Evolutionary conservation across 2,797 vertebrate genomes (phyloP), one percentile per base, ranked within the genome.

Genomic region (Sternarchorhynchus goeldii): DNA sequence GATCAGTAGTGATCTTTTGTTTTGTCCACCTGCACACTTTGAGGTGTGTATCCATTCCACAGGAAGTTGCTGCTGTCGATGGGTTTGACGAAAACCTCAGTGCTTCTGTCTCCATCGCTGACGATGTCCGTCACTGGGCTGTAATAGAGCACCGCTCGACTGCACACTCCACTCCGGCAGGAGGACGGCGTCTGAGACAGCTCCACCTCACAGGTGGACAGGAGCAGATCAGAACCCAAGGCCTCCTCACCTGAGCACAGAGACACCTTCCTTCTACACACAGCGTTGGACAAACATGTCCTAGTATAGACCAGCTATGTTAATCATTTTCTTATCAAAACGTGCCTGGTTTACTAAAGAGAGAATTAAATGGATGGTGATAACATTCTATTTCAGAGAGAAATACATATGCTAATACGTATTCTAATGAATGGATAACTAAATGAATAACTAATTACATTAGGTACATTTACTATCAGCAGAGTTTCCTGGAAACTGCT

Each of bases 141-240:
- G 87, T 94, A 96, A 87, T 90, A 85, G 82, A 96, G 82, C 60
- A 86, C 34, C 39, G 93, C 88, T 10, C 63, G 88, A 77, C 94
- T 88, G 25, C 95, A 97, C 16, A 91, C 88, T 36, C 93, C 91
- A 0, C 90, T 87, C 3, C 32, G 82, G 80, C 96, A 97, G 55
- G 87, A 60, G 6, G 80, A 50, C 12, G 45, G 1, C 45, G 12
- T 83, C 79, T 70, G 88, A 71, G 85, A 75, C 83, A 99, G 91
- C 70, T 93, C 91, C 89, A 94, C 91, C 0, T 78, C 89, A 73
- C 96, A 98, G 76, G 94, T 94, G 64, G 97, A 96, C 83, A 98
- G 89, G 6, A 90, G 93, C 90, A 97, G 76, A 83, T 96, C 95
- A 80, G 92, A 87, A 59, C 90, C 92, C 71, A 89, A 60, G 0